Conservation (phyloP, 2,797 vertebrate species). For the Squalus acanthias region DNA sequence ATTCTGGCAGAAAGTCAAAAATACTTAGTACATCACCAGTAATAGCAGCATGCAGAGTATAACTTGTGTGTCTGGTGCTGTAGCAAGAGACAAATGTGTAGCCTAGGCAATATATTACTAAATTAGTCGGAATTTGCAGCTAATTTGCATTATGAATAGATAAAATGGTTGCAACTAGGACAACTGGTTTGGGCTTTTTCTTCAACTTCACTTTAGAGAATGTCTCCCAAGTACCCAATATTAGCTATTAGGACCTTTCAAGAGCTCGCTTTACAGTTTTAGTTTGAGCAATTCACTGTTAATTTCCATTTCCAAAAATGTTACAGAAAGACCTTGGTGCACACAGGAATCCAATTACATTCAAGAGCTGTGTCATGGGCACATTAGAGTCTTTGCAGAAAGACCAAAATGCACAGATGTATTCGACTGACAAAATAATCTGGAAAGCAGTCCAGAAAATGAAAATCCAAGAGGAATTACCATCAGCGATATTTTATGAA, state of each 20-base stretch:
- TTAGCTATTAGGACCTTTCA: neutral
- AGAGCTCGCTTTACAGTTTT: neutral
- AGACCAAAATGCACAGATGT: neutral
- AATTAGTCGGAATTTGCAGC: slow-evolving; percentile 34
- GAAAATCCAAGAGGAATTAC: neutral
- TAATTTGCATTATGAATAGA: slow-evolving; percentile 30
- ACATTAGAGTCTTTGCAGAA: neutral
- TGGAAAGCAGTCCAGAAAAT: neutral
- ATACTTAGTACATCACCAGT: neutral
- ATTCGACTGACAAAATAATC: neutral
- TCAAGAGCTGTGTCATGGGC: neutral
- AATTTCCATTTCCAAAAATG: neutral
- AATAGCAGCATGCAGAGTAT: neutral
- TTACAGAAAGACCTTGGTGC: neutral
- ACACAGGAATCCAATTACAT: neutral
- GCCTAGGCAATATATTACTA: slow-evolving; percentile 17
- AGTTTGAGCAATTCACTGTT: neutral
- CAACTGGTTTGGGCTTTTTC: neutral
- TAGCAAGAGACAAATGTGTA: slow-evolving; percentile 22
- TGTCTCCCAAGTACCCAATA: neutral
- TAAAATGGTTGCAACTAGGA: neutral
- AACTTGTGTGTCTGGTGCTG: neutral
- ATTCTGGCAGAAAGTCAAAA: slow-evolving; percentile 15
- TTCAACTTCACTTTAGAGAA: neutral
- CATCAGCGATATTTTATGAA: neutral